Evolutionary conservation across 2,888 invertebrate genomes (phyloP).

Genomic region (Plagiodera versicolora): DNA sequence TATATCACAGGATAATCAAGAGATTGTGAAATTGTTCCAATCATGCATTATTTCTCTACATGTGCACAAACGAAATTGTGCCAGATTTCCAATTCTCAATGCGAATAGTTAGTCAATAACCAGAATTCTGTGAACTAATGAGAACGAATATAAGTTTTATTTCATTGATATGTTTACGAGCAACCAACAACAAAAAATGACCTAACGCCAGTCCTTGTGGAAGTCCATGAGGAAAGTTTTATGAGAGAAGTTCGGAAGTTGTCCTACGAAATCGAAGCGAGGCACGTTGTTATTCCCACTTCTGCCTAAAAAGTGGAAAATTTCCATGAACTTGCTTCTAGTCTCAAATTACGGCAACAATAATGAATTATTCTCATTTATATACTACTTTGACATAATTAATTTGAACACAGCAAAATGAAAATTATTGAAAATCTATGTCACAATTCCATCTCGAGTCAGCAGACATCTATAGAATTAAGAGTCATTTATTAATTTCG

Average conservation of each 20-base stretch:
- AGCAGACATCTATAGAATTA: slow-evolving; percentile 27
- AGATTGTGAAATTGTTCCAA: no score
- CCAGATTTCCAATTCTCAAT: no score
- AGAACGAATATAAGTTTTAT: slow-evolving; percentile 1
- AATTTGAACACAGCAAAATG: slow-evolving; percentile 15
- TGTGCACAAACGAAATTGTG: no score
- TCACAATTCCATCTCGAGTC: slow-evolving; percentile 20
- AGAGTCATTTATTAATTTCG: slow-evolving; percentile 35
- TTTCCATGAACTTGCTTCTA: slow-evolving; percentile 9
- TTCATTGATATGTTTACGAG: slow-evolving; percentile 17
- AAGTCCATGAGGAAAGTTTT: slow-evolving; percentile 19
- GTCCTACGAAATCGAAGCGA: slow-evolving; percentile 12
- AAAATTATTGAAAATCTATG: slow-evolving; percentile 6
- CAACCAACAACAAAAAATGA: slow-evolving; percentile 13
- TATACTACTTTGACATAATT: slow-evolving; percentile 13
- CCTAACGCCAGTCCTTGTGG: slow-evolving; percentile 16
- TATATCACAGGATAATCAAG: no score
- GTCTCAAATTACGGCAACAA: slow-evolving; percentile 8
- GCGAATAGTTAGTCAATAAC: background rate
- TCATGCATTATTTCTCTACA: no score
- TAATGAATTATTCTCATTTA: slow-evolving; percentile 14
- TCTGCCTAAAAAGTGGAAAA: slow-evolving; percentile 11
- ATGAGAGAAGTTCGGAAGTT: slow-evolving; percentile 20
- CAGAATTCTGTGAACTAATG: background rate
- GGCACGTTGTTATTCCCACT: slow-evolving; percentile 10